Percentiles rank a stretch among this genome's conserved stretches.
Conservation (phyloP, 2,113 vertebrate species). For the Sebastes fasciatus region DNA sequence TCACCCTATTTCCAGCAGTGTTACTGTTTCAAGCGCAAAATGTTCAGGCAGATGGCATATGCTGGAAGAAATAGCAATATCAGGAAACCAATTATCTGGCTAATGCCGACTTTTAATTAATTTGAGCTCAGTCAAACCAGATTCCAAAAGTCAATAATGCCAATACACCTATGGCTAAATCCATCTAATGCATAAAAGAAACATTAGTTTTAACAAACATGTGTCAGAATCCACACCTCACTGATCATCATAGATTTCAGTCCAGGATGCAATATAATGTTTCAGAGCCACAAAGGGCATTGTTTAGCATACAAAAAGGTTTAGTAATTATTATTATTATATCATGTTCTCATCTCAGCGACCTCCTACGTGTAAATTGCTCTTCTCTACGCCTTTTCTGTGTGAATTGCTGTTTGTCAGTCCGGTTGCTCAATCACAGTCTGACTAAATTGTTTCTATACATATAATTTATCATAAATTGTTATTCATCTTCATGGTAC, state of each 20-base stretch:
- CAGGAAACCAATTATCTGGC: constrained; percentile 30
- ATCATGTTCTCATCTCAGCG: not conserved
- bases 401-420: not conserved
- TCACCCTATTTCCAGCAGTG: constrained; percentile 59
- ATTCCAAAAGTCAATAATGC: constrained; percentile 17
- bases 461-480: not conserved
- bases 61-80: constrained; percentile 31
- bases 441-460: not conserved
- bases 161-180: not conserved
- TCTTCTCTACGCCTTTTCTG: not conserved
- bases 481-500: not conserved
- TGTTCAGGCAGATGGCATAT: constrained; percentile 46
- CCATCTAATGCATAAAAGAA: not conserved
- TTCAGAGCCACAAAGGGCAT: not conserved
- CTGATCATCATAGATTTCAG: constrained; percentile 9
- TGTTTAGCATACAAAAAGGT: not conserved
- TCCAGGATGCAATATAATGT: not conserved
- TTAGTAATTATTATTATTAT: not conserved
- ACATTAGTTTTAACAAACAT: not conserved
- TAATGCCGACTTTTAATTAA: constrained; percentile 24
- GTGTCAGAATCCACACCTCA: not conserved
- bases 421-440: not conserved
- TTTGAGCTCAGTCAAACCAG: constrained; percentile 25
- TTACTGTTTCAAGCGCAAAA: constrained; percentile 28
- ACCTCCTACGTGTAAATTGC: not conserved